phyloP scores from a whole-genome alignment of 2,797 vertebrate genomes.

The Rhinogobio ventralis region DNA sequence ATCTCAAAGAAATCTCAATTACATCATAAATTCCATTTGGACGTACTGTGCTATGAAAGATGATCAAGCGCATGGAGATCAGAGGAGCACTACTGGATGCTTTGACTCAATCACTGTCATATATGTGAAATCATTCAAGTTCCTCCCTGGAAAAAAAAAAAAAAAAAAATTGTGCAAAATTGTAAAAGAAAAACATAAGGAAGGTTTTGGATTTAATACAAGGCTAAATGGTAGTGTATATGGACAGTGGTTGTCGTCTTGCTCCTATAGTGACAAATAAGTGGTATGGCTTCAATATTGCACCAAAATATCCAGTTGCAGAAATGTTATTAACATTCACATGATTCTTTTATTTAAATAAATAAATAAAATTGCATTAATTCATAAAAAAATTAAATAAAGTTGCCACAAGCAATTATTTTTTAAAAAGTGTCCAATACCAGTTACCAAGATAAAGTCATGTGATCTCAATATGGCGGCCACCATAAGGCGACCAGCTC shows the following conservation, averaged over 20 bases:
- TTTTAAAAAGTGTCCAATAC: too few species aligned
- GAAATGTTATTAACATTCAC: background rate
- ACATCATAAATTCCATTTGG: slow-evolving; percentile 42
- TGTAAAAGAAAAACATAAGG: background rate
- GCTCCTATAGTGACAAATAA: background rate
- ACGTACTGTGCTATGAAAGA: slow-evolving; percentile 16
- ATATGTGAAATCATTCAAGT: background rate
- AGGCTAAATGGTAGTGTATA: background rate
- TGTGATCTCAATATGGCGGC: too few species aligned
- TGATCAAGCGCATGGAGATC: slow-evolving; percentile 18
- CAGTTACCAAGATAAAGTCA: too few species aligned
- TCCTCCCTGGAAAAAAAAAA: background rate
- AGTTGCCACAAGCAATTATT: too few species aligned
- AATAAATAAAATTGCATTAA: background rate
- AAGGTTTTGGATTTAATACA: background rate
- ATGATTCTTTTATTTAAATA: background rate
- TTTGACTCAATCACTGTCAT: slow-evolving; percentile 8
- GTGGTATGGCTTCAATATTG: background rate
- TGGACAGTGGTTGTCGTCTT: background rate
- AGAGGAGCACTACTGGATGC: background rate
- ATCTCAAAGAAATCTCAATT: slow-evolving; percentile 32
- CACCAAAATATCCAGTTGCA: background rate
- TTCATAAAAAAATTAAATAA: background rate
- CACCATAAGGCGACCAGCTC: too few species aligned
- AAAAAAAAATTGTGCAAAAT: background rate